A percentile compares a stretch with the other conserved stretches of the same genome.
phyloP scores from a whole-genome alignment of 2,113 vertebrate genomes.

The Crocuta crocuta region DNA sequence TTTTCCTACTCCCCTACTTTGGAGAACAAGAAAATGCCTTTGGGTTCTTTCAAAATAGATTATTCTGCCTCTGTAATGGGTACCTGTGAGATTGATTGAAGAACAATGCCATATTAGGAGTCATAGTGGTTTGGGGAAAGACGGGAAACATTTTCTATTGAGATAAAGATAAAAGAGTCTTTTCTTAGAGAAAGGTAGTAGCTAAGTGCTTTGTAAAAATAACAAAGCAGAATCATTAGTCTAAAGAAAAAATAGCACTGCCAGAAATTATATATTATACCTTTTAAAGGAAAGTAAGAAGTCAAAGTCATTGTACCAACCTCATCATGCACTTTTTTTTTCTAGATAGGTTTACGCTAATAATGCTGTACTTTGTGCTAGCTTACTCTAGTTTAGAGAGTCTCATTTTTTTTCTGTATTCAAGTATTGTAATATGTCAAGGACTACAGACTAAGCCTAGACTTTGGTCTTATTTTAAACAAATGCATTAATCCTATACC shows the following conservation, averaged over 20 bases:
- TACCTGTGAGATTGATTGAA: conserved; percentile 51
- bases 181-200: conserved; percentile 69
- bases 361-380: conserved; percentile 40
- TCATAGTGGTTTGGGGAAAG: conserved; percentile 45
- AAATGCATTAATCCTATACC: background rate
- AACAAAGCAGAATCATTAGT: conserved; percentile 76
- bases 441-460: background rate
- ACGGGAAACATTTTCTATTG: conserved; percentile 69
- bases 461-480: background rate
- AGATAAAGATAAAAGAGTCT: conserved; percentile 71
- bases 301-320: conserved; percentile 63
- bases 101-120: conserved; percentile 59
- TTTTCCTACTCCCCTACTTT: background rate
- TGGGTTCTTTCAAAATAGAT: conserved; percentile 57
- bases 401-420: background rate
- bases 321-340: conserved; percentile 19
- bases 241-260: conserved; percentile 68
- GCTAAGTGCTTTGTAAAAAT: conserved; percentile 77
- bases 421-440: background rate
- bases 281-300: conserved; percentile 77
- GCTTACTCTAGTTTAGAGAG: background rate
- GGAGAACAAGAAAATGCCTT: conserved; percentile 51
- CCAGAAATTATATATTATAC: conserved; percentile 74
- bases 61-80: conserved; percentile 61
- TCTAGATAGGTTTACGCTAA: conserved; percentile 23